These are phyloP conservation scores for Leptoclinus maculatus DNA, from an alignment of 2,797 vertebrate genomes.

Conservation along the genomic window DNA sequence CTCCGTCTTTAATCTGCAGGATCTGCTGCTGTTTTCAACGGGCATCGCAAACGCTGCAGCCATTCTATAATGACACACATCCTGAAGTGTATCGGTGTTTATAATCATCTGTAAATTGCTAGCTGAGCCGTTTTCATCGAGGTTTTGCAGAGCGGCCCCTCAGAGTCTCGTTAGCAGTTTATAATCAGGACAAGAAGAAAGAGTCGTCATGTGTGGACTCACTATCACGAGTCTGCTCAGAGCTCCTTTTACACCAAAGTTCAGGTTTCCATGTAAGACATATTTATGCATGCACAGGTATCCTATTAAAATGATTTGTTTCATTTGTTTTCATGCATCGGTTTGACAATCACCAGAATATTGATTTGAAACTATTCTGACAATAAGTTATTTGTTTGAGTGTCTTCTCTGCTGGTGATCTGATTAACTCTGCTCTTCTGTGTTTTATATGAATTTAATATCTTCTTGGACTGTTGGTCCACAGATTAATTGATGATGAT, in stretches of 20 bases:
- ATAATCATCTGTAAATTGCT: background rate
- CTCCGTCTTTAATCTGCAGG: constrained; percentile 21
- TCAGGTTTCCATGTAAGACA: background rate
- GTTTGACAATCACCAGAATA: background rate
- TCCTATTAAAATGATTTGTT: background rate
- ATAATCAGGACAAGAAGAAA: constrained; percentile 26
- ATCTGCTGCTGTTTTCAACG: constrained; percentile 12
- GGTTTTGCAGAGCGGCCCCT: background rate
- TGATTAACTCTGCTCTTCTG: background rate
- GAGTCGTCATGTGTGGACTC: background rate
- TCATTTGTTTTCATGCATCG: background rate
- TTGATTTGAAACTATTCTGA: background rate
- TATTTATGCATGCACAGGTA: background rate
- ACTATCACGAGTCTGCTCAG: background rate
- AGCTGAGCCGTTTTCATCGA: constrained; percentile 1
- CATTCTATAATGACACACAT: constrained; percentile 25
- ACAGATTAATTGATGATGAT: background rate
- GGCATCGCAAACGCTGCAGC: constrained; percentile 14
- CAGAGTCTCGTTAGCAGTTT: constrained; percentile 25
- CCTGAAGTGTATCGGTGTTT: background rate
- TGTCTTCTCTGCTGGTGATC: background rate
- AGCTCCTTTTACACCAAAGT: background rate
- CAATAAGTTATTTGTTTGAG: background rate
- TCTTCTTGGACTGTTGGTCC: background rate
- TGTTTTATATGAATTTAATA: background rate